These are phyloP conservation scores for Antheraea mylitta DNA, from an alignment of 1,140 invertebrate genomes.

Conservation along the genomic window DNA sequence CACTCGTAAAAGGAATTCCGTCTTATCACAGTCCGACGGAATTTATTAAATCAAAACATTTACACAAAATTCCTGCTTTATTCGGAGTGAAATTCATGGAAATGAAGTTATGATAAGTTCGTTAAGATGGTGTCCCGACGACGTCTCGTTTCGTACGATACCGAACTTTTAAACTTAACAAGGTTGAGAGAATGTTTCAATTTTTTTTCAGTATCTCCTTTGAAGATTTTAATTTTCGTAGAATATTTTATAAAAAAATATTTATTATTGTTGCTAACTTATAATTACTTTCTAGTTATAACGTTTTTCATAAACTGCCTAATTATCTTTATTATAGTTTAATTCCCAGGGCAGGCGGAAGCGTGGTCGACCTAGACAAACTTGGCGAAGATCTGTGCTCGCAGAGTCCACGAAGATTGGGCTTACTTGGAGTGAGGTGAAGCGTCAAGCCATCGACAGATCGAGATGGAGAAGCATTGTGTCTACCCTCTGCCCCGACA, in stretches of 20 bases:
- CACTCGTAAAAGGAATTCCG: slow-evolving; percentile 10
- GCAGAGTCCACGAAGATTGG: too few relatives aligned
- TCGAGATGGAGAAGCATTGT: too few relatives aligned
- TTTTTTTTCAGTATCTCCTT: neutral
- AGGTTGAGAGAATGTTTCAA: slow-evolving; percentile 13
- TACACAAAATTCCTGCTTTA: slow-evolving; percentile 38
- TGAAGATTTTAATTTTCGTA: neutral
- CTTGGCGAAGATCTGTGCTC: too few relatives aligned
- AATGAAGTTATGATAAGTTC: slow-evolving; percentile 56
- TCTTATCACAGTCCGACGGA: slow-evolving; percentile 13
- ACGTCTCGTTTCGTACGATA: slow-evolving; percentile 34
- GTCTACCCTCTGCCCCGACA: too few relatives aligned
- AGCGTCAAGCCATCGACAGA: too few relatives aligned
- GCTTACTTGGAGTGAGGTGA: too few relatives aligned
- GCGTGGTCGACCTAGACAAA: too few relatives aligned
- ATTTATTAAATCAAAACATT: slow-evolving; percentile 48
- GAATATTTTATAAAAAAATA: neutral
- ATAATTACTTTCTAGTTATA: neutral
- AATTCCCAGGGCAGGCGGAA: too few relatives aligned
- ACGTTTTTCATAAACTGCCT: too few relatives aligned
- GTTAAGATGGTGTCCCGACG: slow-evolving; percentile 38
- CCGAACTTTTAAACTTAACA: slow-evolving; percentile 42
- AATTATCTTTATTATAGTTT: too few relatives aligned
- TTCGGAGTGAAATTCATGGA: slow-evolving; percentile 41
- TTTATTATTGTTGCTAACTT: neutral